These are phyloP conservation scores for Peromyscus melanophrys DNA, from an alignment of 2,797 vertebrate species.

Conservation along the genomic window DNA sequence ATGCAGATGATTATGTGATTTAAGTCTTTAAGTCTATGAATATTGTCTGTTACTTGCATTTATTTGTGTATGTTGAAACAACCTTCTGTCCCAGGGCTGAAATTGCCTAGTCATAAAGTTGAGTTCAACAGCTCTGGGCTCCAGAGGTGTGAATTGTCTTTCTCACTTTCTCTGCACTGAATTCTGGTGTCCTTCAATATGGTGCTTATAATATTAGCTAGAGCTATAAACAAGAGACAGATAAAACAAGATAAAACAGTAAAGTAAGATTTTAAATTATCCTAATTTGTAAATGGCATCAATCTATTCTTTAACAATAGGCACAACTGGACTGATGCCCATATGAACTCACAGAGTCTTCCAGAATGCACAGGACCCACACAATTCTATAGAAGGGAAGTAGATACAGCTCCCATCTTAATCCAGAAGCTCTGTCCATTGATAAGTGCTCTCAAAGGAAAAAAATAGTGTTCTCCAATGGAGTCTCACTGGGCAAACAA, in stretches of 20 bases:
- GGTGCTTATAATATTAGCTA: background rate
- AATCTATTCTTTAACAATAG: background rate
- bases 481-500: background rate
- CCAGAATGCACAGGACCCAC: background rate
- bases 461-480: background rate
- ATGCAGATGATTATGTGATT: too few relatives aligned
- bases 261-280: background rate
- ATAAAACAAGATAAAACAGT: background rate
- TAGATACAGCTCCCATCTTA: background rate
- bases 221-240: background rate
- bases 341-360: background rate
- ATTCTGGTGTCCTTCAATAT: too few relatives aligned
- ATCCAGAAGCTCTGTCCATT: background rate
- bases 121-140: too few relatives aligned
- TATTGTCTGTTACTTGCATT: too few relatives aligned
- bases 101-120: too few relatives aligned
- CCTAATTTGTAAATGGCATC: background rate
- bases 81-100: too few relatives aligned
- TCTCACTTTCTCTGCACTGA: too few relatives aligned
- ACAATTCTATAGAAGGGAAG: background rate
- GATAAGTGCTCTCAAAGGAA: background rate
- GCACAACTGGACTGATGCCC: background rate
- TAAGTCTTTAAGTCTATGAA: too few relatives aligned
- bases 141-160: too few relatives aligned
- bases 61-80: too few relatives aligned